Evolutionary conservation across 1,140 invertebrate genomes (phyloP), one percentile per base, ranked within the genome.

Genomic region (Spodoptera frugiperda): DNA sequence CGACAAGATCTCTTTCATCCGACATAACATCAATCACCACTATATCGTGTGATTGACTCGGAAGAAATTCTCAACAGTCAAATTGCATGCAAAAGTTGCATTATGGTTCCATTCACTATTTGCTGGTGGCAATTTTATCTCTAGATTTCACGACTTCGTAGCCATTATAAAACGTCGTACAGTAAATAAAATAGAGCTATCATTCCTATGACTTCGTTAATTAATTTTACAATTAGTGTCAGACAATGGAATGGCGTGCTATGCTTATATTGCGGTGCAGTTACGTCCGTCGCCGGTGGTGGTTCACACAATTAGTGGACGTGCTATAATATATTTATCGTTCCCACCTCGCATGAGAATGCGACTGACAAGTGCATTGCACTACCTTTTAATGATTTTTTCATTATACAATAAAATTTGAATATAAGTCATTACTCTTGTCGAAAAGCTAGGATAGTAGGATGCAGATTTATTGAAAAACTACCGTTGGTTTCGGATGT

Each of bases 321-420:
- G 55, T 49, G 44, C 51, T 54, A 74, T 74, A 73, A 59, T 73
- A 61, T 74, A 74, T 61, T 74, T 61, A 74, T 61, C 57, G 71
- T 49, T 61, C 55, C 71, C 71, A 61, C 71, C 71, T 61, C 15
- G 54, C 71, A 74, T 57, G 57, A 19, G 71, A 49, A 61, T 49
- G 44, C 55, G 15, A 48, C 30, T 73, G 71, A 33, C 68, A 57
- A 72, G 68, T 55, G 53, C 68, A 72, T 25, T 72, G 68, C 68
- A 55, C 68, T 57, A 8, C 5, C 15, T 57, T 57, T 55, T 72
- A 30, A 54, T 72, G 12, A 17, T 57, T 72, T 72, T 44, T 33
- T 72, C 17, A 12, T 49, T 51, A 19, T 65, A 30, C 33, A 39
- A 39, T 65, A 30, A 4, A 39, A 39, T 39, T 39, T 39, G 6